Percentiles rank a stretch among this genome's conserved stretches.
These are phyloP conservation scores for Brachyistius frenatus DNA, from an alignment of 2,113 vertebrate species.

Conservation along the genomic window DNA sequence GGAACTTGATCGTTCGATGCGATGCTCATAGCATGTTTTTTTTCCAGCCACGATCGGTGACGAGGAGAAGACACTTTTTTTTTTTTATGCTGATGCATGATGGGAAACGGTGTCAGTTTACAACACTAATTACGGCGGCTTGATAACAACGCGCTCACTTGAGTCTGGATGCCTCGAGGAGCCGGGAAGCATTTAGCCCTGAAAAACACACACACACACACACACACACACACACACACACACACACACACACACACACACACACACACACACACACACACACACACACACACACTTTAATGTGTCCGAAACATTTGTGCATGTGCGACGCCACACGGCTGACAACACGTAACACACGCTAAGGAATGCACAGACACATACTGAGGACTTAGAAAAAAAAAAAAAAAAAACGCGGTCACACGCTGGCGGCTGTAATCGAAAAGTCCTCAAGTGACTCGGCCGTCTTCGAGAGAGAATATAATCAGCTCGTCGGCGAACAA, in stretches of 20 bases:
- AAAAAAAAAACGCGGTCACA: background rate
- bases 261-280: no score
- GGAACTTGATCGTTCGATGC: slow-evolving; percentile 1
- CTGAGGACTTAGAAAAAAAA: no score
- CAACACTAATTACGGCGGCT: slow-evolving; percentile 35
- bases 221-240: no score
- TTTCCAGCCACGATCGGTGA: slow-evolving; percentile 31
- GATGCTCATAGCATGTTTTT: slow-evolving; percentile 55
- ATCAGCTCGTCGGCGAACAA: background rate
- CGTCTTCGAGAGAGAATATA: background rate
- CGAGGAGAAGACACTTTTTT: slow-evolving; percentile 8
- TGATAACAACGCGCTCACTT: slow-evolving; percentile 19
- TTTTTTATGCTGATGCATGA: slow-evolving; percentile 67
- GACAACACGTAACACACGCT: no score
- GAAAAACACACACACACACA: no score
- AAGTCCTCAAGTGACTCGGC: background rate
- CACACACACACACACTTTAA: no score
- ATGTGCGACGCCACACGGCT: no score
- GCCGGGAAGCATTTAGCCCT: no score
- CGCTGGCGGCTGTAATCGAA: background rate
- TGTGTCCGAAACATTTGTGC: no score
- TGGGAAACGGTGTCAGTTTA: slow-evolving; percentile 66
- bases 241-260: no score
- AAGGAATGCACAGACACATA: no score
- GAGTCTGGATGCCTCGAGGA: slow-evolving; percentile 38